Percentiles rank a stretch among this genome's conserved stretches.
Conservation (phyloP, 2,888 invertebrate species). For the Loripinus fragilis region DNA sequence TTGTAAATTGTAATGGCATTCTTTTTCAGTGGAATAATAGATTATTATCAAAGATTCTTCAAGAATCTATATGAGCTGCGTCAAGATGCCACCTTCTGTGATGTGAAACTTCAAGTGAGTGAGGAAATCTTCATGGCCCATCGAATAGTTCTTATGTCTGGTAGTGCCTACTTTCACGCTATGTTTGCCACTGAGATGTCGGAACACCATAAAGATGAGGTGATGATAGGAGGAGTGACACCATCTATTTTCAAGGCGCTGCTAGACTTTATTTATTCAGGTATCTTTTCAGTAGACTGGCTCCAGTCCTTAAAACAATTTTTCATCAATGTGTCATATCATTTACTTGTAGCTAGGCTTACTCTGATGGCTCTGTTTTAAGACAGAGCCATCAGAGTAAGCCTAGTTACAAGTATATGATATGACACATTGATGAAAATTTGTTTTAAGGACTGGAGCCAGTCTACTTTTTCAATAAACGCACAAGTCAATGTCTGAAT, state of each 20-base stretch:
- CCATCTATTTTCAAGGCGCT: slow-evolving; percentile 90
- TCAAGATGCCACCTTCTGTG: slow-evolving; percentile 67
- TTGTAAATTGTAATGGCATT: no score
- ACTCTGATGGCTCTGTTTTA: no score
- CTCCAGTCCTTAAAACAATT: no score
- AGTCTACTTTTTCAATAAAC: no score
- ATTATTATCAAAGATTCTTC: slow-evolving; percentile 58
- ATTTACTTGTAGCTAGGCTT: no score
- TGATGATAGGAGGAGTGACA: slow-evolving; percentile 88
- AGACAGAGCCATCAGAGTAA: no score
- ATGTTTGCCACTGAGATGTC: slow-evolving; percentile 95
- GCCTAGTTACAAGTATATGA: no score
- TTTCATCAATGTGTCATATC: no score
- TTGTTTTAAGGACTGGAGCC: no score
- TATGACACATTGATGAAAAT: no score
- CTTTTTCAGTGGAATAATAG: background rate
- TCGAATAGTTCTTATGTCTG: slow-evolving; percentile 91
- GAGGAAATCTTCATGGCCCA: slow-evolving; percentile 86
- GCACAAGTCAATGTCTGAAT: no score
- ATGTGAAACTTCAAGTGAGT: slow-evolving; percentile 68
- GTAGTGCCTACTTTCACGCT: slow-evolving; percentile 96
- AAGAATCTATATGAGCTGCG: slow-evolving; percentile 56
- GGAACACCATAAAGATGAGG: slow-evolving; percentile 91
- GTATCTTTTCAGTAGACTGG: slow-evolving; percentile 81
- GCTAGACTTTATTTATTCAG: slow-evolving; percentile 94